These are phyloP conservation scores for Hydra vulgaris DNA, from an alignment of 30 jellyfish, hydroid and myxozoan species.

Conservation along the genomic window DNA sequence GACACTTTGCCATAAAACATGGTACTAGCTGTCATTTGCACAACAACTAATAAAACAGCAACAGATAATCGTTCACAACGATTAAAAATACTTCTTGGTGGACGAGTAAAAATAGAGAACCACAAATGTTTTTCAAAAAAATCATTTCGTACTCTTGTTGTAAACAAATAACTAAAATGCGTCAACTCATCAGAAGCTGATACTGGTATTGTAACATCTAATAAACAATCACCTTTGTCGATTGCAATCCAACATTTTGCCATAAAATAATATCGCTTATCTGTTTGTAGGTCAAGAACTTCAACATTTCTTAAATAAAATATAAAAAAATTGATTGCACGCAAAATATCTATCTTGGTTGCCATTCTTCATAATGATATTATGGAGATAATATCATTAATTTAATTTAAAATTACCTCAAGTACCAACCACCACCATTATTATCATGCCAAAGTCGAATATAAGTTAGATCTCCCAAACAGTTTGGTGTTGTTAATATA, in stretches of 20 bases:
- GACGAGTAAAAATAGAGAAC: constrained; percentile 96
- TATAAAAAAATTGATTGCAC: no score
- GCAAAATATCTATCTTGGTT: no score
- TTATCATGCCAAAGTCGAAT: constrained; percentile 89
- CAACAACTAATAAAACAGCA: constrained; percentile 63
- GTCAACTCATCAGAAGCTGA: constrained; percentile 74
- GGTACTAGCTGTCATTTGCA: constrained; percentile 82
- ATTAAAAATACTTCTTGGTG: constrained; percentile 91
- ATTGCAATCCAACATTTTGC: constrained; percentile 95
- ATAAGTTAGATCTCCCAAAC: constrained; percentile 76
- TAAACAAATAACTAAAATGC: constrained; percentile 76
- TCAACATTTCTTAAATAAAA: constrained; percentile 59
- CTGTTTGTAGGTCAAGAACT: constrained; percentile 80
- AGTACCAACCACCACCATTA: constrained; percentile 91
- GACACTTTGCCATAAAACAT: constrained; percentile 71
- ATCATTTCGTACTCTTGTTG: constrained; percentile 73
- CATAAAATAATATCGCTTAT: constrained; percentile 49
- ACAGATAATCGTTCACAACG: constrained; percentile 84
- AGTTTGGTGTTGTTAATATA: constrained; percentile 50
- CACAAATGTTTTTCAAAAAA: constrained; percentile 80
- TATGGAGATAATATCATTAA: no score
- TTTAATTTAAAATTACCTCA: constrained; percentile 37
- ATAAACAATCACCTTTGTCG: constrained; percentile 75
- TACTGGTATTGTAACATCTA: constrained; percentile 77
- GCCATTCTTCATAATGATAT: no score